A percentile compares a stretch with the other conserved stretches of the same genome.
phyloP scores from a whole-genome alignment of 2,113 vertebrate species.

The Eptesicus fuscus region DNA sequence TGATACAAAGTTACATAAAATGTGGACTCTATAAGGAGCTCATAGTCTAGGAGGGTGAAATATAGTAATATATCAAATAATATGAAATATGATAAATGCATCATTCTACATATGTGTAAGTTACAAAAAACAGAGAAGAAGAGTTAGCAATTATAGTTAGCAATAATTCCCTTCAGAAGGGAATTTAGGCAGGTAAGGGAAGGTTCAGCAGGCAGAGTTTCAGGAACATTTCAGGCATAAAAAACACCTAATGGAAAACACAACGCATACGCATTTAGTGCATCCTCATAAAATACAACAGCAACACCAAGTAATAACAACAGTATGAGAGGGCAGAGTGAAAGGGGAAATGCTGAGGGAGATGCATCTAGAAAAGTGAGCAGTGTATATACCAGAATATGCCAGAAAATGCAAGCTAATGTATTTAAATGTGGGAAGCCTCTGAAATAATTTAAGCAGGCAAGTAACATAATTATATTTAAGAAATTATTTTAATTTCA shows the following conservation, averaged over 20 bases:
- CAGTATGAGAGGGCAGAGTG: neutral
- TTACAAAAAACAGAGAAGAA: neutral
- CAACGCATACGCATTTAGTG: neutral
- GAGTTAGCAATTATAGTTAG: neutral
- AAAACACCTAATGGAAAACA: neutral
- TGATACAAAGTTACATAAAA: neutral
- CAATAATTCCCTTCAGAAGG: too few species aligned
- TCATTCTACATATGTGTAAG: neutral
- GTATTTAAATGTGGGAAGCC: neutral
- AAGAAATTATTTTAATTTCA: neutral
- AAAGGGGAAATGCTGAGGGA: neutral
- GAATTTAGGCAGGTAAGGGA: neutral
- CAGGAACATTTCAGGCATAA: neutral
- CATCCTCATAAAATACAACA: neutral
- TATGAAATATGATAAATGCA: neutral
- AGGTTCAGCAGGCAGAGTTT: neutral
- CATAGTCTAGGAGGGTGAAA: neutral
- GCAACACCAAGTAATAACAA: neutral
- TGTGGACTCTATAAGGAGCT: neutral
- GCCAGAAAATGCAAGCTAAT: neutral
- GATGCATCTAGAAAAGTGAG: neutral
- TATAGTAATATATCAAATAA: neutral
- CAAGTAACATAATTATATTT: neutral
- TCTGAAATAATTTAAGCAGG: conserved; percentile 13
- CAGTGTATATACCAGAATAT: neutral